A percentile compares a stretch with the other conserved stretches of the same genome.
Evolutionary conservation across 1,140 invertebrate genomes (phyloP).

Genomic region (Oncopodura yosiiana): DNA sequence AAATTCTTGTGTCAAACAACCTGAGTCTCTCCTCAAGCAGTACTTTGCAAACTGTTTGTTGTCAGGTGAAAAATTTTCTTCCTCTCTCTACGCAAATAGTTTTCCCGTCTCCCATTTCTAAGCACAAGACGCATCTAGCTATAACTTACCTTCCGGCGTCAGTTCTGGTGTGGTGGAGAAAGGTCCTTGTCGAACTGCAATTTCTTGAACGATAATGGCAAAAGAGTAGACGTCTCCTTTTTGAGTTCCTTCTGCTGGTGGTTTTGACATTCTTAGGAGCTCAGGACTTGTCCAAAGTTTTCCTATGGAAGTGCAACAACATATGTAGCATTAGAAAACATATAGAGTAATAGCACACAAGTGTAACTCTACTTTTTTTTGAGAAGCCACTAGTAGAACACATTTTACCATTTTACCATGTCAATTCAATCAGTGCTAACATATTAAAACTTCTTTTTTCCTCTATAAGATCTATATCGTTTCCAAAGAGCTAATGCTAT

Average conservation of each 20-base stretch:
- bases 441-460: too few species aligned
- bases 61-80: too few species aligned
- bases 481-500: too few species aligned
- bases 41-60: too few species aligned
- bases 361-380: background rate
- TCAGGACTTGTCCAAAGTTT: constrained; percentile 90
- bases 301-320: constrained; percentile 45
- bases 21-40: too few species aligned
- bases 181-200: constrained; percentile 70
- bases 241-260: constrained; percentile 65
- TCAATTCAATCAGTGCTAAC: too few species aligned
- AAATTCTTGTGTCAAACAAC: too few species aligned
- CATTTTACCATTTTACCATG: too few species aligned
- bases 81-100: too few species aligned
- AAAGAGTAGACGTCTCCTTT: constrained; percentile 92
- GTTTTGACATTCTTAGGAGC: constrained; percentile 57
- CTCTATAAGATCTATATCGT: too few species aligned
- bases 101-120: background rate
- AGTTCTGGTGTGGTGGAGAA: constrained; percentile 63
- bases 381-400: background rate
- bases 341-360: constrained; percentile 11
- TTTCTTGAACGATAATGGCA: constrained; percentile 89
- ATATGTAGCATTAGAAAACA: too few species aligned
- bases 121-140: background rate
- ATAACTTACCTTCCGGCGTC: constrained; percentile 54